Evolutionary conservation across 2,888 invertebrate species (phyloP).

Genomic region (Pristionchus maxplancki): DNA sequence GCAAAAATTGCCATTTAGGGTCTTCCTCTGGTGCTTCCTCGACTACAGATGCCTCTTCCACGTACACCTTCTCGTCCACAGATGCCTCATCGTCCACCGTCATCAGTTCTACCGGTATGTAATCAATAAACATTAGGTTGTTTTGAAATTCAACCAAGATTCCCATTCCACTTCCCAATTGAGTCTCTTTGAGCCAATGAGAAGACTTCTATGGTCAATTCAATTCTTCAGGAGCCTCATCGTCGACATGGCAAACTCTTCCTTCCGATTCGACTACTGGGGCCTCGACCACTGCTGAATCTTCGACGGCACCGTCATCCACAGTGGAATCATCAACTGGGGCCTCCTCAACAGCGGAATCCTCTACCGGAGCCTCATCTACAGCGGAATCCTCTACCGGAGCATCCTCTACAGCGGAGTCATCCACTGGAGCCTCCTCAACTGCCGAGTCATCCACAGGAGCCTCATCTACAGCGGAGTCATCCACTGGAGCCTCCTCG

Average conservation of each 20-base stretch:
- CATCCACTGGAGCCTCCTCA: neutral
- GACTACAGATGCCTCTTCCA: neutral
- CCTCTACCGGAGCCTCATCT: neutral
- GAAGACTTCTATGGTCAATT: too few relatives aligned
- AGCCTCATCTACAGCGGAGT: neutral
- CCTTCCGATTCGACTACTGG: neutral
- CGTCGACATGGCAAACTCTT: neutral
- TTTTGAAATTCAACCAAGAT: neutral
- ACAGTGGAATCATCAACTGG: neutral
- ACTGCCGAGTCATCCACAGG: neutral
- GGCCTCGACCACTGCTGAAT: neutral
- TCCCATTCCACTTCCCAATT: neutral
- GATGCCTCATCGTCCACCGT: neutral
- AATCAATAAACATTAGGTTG: neutral
- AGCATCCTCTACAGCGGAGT: neutral
- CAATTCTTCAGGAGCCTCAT: neutral
- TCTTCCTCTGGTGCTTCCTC: slow-evolving; percentile 40
- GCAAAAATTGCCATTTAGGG: neutral
- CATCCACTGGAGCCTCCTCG: neutral
- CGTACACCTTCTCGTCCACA: neutral
- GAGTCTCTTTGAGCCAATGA: too few relatives aligned
- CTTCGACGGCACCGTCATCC: neutral
- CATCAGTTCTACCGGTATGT: slow-evolving; percentile 1
- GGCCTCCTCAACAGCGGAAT: neutral
- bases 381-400: neutral